Conservation (phyloP, 1,140 invertebrate genomes). For the Polypedilum vanderplanki region DNA sequence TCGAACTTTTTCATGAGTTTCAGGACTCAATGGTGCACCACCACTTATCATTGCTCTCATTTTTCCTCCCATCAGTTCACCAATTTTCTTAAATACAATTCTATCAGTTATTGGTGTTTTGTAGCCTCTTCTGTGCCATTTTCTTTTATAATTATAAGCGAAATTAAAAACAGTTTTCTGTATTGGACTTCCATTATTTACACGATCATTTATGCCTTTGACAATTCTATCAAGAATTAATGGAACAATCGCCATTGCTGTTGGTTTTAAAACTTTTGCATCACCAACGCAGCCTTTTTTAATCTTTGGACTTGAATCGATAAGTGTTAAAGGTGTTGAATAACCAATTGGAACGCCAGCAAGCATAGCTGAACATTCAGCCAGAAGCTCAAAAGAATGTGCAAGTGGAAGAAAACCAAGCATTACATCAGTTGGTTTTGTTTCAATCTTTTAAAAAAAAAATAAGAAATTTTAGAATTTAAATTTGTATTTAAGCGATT, state of each 20-base stretch:
- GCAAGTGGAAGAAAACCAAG: slow-evolving; percentile 94
- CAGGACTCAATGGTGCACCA: slow-evolving; percentile 90
- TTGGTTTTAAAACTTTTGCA: slow-evolving; percentile 84
- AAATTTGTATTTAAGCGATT: neutral
- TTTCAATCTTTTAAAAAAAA: slow-evolving; percentile 37
- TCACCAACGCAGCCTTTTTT: slow-evolving; percentile 88
- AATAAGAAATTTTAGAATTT: neutral
- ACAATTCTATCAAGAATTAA: slow-evolving; percentile 93
- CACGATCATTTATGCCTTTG: slow-evolving; percentile 89
- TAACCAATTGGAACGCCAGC: slow-evolving; percentile 92
- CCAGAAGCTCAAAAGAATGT: slow-evolving; percentile 92
- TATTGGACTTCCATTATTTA: slow-evolving; percentile 67
- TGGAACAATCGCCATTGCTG: slow-evolving; percentile 91
- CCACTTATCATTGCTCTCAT: slow-evolving; percentile 82
- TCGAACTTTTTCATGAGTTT: slow-evolving; percentile 68
- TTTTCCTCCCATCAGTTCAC: slow-evolving; percentile 75
- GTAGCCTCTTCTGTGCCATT: slow-evolving; percentile 77
- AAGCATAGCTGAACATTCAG: slow-evolving; percentile 63
- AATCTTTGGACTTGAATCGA: slow-evolving; percentile 93
- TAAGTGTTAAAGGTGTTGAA: slow-evolving; percentile 89
- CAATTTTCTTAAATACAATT: slow-evolving; percentile 71
- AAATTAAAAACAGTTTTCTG: slow-evolving; percentile 79
- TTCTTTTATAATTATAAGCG: slow-evolving; percentile 84
- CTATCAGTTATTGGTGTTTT: slow-evolving; percentile 72
- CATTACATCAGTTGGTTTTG: slow-evolving; percentile 70